phyloP scores from a whole-genome alignment of 2,797 vertebrate species.

The Xenentodon cancila region DNA sequence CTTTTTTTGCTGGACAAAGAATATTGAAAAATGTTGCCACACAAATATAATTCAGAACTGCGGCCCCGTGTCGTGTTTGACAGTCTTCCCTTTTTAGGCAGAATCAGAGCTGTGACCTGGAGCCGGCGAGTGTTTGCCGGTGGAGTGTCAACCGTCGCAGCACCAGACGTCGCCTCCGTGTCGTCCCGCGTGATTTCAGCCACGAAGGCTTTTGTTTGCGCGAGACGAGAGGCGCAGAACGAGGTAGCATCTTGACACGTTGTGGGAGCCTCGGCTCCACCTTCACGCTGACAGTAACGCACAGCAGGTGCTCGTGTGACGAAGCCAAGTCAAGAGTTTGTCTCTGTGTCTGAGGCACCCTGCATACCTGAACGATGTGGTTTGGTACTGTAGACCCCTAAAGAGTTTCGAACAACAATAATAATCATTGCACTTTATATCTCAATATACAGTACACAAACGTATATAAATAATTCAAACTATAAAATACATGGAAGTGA shows the following conservation, averaged over 20 bases:
- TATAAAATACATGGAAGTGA: slow-evolving; percentile 39
- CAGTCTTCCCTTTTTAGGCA: slow-evolving; percentile 64
- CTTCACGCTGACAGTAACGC: slow-evolving; percentile 20
- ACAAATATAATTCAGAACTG: slow-evolving; percentile 1
- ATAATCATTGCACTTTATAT: slow-evolving; percentile 78
- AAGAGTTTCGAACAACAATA: slow-evolving; percentile 35
- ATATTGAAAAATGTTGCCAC: slow-evolving; percentile 36
- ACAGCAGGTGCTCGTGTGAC: slow-evolving; percentile 49
- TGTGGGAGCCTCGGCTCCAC: slow-evolving; percentile 30
- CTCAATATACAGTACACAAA: slow-evolving; percentile 76
- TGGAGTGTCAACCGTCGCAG: slow-evolving; percentile 42
- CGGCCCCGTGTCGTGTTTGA: slow-evolving; percentile 37
- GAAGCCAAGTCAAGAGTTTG: slow-evolving; percentile 7
- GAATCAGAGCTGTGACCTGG: slow-evolving; percentile 23
- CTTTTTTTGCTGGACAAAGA: slow-evolving; percentile 43
- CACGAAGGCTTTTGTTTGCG: slow-evolving; percentile 74
- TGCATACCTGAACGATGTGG: slow-evolving; percentile 66
- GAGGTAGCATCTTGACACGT: slow-evolving; percentile 85
- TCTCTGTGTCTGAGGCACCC: slow-evolving; percentile 44
- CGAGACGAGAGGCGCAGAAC: slow-evolving; percentile 79
- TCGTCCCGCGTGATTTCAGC: slow-evolving; percentile 62
- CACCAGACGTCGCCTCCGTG: slow-evolving; percentile 58
- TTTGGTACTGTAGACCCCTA: slow-evolving; percentile 32
- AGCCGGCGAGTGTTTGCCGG: slow-evolving; percentile 23
- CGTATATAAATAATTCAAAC: slow-evolving; percentile 79